Conservation (phyloP, 2,113 vertebrate species). For the Enhydra lutris region DNA sequence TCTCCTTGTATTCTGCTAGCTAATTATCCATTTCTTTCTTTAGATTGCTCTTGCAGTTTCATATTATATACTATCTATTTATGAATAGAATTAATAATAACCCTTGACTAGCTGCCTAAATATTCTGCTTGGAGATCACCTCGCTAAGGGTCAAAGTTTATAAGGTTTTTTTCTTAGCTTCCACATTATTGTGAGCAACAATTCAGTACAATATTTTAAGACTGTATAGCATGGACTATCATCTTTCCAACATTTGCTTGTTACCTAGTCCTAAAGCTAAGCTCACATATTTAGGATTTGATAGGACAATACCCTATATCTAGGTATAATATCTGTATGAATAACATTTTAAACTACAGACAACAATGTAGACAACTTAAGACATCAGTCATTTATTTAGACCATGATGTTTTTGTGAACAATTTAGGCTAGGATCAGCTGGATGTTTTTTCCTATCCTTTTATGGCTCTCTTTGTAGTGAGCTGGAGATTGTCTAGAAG, state of each 20-base stretch:
- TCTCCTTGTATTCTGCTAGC: background rate
- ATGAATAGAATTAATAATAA: background rate
- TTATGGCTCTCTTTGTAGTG: background rate
- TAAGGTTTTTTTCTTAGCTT: background rate
- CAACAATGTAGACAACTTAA: background rate
- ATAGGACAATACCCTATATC: background rate
- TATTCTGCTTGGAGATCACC: background rate
- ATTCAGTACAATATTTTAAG: background rate
- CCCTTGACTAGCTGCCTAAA: background rate
- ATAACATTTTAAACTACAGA: background rate
- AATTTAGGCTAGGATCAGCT: background rate
- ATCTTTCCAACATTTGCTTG: background rate
- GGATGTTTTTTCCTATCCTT: background rate
- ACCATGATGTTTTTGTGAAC: background rate
- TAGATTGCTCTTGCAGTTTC: background rate
- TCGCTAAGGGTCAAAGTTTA: background rate
- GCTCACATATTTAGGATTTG: background rate
- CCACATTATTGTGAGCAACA: background rate
- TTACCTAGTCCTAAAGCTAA: background rate
- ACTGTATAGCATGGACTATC: background rate
- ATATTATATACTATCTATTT: background rate
- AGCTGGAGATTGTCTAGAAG: background rate
- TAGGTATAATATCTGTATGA: background rate
- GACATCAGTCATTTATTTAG: background rate
- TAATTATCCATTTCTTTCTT: background rate